phyloP scores from a whole-genome alignment of 2,113 vertebrate genomes.

The Puffinus mauretanicus region DNA sequence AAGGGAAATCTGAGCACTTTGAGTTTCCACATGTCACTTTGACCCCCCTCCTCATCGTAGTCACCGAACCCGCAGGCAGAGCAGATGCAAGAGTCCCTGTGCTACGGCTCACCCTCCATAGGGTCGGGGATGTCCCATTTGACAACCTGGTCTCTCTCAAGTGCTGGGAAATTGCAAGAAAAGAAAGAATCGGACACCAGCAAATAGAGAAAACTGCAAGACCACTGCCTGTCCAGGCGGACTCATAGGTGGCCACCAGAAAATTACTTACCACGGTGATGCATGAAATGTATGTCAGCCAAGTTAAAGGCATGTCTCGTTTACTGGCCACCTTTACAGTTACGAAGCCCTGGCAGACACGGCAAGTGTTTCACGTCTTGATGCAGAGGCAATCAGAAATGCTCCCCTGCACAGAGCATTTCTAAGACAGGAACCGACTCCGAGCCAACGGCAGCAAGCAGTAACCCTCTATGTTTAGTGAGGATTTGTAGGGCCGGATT shows the following conservation, averaged over 20 bases:
- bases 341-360: neutral
- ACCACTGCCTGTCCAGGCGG: neutral
- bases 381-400: neutral
- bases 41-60: fast-evolving
- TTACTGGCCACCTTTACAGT: neutral
- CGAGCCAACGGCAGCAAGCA: neutral
- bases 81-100: neutral
- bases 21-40: neutral
- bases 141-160: neutral
- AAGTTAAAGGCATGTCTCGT: neutral
- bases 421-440: neutral
- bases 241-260: neutral
- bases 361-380: fast-evolving
- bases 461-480: neutral
- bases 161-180: neutral
- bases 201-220: neutral
- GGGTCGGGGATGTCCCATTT: fast-evolving
- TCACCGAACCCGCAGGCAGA: fast-evolving
- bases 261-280: neutral
- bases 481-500: neutral
- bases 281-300: neutral
- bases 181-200: neutral
- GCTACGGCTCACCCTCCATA: neutral
- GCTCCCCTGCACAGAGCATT: neutral
- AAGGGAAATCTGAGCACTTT: neutral